Percentiles rank a stretch among this genome's conserved stretches.
Conservation (phyloP, 1,140 invertebrate species). For the Vollenhovia emeryi region DNA sequence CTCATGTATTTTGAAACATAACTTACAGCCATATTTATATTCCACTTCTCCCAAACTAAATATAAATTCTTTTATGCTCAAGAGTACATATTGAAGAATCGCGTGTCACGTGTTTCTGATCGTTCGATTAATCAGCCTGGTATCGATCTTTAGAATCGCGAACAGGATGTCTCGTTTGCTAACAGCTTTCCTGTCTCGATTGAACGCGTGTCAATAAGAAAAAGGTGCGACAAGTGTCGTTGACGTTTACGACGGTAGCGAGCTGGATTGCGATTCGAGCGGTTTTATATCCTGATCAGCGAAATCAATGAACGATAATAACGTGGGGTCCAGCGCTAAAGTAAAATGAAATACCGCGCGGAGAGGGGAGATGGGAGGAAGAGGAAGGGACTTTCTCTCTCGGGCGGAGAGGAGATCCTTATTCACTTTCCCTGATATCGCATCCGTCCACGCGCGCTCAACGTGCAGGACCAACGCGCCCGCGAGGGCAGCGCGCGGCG, state of each 20-base stretch:
- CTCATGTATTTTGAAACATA: background rate
- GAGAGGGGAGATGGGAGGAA: slow-evolving; percentile 32
- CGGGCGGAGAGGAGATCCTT: slow-evolving; percentile 74
- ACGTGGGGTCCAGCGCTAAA: slow-evolving; percentile 59
- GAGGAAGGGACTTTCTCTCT: slow-evolving; percentile 78
- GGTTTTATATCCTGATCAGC: slow-evolving; percentile 34
- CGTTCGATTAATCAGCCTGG: background rate
- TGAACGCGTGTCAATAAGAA: slow-evolving; percentile 18
- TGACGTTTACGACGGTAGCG: slow-evolving; percentile 9
- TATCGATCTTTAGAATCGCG: background rate
- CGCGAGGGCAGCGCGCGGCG: background rate
- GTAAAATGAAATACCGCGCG: slow-evolving; percentile 62
- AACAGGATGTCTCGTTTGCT: slow-evolving; percentile 36
- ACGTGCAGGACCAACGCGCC: background rate
- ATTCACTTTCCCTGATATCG: slow-evolving; percentile 79
- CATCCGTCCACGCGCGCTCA: background rate
- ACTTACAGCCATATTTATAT: background rate
- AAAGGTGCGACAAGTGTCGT: slow-evolving; percentile 11
- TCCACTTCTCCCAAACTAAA: background rate
- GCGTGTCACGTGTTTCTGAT: background rate
- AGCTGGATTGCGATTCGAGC: slow-evolving; percentile 1
- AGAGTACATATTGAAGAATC: background rate
- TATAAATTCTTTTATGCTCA: slow-evolving; percentile 1
- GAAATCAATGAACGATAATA: slow-evolving; percentile 48
- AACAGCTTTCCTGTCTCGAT: slow-evolving; percentile 21